Percentiles rank a stretch among this genome's conserved stretches.
These are phyloP conservation scores for Pseudococcus longispinus DNA, from an alignment of 2,888 invertebrate genomes.

Conservation along the genomic window DNA sequence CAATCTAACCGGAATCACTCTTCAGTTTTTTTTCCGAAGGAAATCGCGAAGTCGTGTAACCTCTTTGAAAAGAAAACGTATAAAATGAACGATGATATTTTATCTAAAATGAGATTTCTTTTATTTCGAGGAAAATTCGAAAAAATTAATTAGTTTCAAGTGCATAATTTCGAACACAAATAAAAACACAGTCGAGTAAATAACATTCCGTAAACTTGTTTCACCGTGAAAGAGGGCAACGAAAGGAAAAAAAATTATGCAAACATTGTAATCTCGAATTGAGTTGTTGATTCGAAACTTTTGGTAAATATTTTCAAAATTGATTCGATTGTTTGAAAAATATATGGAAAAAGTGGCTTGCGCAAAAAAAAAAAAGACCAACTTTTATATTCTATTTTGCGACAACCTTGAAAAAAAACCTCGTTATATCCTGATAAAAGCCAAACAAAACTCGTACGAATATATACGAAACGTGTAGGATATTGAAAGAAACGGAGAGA, in stretches of 20 bases:
- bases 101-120: too few species aligned
- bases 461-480: not conserved
- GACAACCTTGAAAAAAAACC: conserved; percentile 7
- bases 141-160: not conserved
- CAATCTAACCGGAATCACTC: too few species aligned
- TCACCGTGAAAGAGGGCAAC: not conserved
- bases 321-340: conserved; percentile 13
- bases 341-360: not conserved
- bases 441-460: not conserved
- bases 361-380: not conserved
- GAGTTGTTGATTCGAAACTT: conserved; percentile 27
- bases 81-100: too few species aligned
- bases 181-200: not conserved
- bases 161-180: not conserved
- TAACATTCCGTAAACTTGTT: not conserved
- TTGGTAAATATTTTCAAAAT: conserved; percentile 1
- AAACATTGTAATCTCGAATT: not conserved
- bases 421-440: conserved; percentile 7
- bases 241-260: not conserved
- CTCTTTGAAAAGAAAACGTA: too few species aligned
- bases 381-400: not conserved
- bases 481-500: not conserved
- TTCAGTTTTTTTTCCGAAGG: too few species aligned
- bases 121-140: too few species aligned
- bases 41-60: too few species aligned